Evolutionary conservation across 2,888 invertebrate genomes (phyloP), one percentile per base, ranked within the genome.

Genomic region (Pseudanteris insignis): DNA sequence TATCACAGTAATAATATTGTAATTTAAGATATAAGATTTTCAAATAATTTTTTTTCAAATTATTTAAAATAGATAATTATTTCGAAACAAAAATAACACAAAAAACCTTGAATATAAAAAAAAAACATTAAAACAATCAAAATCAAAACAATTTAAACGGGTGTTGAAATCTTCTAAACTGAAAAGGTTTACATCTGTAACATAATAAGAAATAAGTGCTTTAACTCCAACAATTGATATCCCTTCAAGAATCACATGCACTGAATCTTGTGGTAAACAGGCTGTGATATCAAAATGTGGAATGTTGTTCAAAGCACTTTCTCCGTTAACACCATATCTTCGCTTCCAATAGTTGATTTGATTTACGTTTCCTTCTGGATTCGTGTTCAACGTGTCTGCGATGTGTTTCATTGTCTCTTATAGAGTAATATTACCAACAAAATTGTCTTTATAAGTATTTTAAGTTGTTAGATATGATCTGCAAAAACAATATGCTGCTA

Each of bases 71-170:
- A n/a, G n/a, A n/a, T n/a, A n/a, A n/a, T n/a, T n/a, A n/a, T n/a
- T n/a, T n/a, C n/a, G n/a, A n/a, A n/a, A n/a, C n/a, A n/a, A n/a
- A n/a, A n/a, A n/a, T n/a, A n/a, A n/a, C n/a, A n/a, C n/a, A n/a
- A n/a, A n/a, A n/a, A n/a, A n/a, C n/a, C n/a, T n/a, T n/a, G n/a
- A n/a, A n/a, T n/a, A n/a, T n/a, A n/a, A n/a, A n/a, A n/a, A n/a
- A n/a, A n/a, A n/a, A n/a, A n/a, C n/a, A n/a, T 30, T 38, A 33
- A 68, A 65, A 34, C 66, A 55, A n/a, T 47, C 30, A 14, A 58
- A 66, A 47, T 64, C 43, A 25, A 68, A 66, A 47, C 18, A 18
- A 7, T 10, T 15, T 7, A 62, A 21, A 33, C 43, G 28, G 13
- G 60, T 37, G 10, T 18, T 18, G 4, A 18, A 18, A 18, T 18